Base-by-base conservation (phyloP, 2,888 invertebrate genomes). In the Drosophila kambysellisi region DNA sequence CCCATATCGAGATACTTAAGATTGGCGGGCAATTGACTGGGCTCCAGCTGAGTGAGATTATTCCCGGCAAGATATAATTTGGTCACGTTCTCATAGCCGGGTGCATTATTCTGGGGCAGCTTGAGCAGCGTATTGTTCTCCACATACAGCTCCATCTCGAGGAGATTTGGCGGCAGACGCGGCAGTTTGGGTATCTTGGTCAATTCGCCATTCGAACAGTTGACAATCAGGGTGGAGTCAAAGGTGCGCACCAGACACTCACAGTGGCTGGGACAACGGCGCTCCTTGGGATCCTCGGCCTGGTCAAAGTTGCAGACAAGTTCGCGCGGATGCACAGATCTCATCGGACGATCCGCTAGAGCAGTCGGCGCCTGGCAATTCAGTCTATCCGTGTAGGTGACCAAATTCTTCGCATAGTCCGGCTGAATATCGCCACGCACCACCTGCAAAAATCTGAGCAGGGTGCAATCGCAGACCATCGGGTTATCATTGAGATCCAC, bases 401-500 rank as follows among this genome's bases (percentile, higher is more conserved):
- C 83, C 8, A 94, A 91, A 12, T 92, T 85, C 17, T 92, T 92
- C 32, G 91, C 90, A 0, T 93, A 90, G 2, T 91, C 82, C 0
- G 93, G 91, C 20, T 92, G 90, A 69, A 94, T 91, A 33, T 92
- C 90, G 0, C 93, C 93, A 39, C 94, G 93, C 9, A 95, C 81
- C 76, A 94, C 95, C 50, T 94, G 93, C 1, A 95, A 91, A 56
- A 96, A 94, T 69, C 94, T 91, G 73, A 94, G 94, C 2, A 95
- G 80, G 0, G 91, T 67, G 85, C 96, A 96, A 84, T 95, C 95
- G 81, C 96, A 96, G 4, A 91, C 75, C 9, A 96, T 81, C 0
- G 96, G 95, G 93, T 96, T 96, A 39, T 94, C 90, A 17, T 93
- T 94, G 1, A 96, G 86, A 30, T 92, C 90, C 46, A 95, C 92